Evolutionary conservation across 92 coral and sea anemone species (phyloP), one percentile per base, ranked within the genome.

Genomic region (Micromussa lordhowensis): DNA sequence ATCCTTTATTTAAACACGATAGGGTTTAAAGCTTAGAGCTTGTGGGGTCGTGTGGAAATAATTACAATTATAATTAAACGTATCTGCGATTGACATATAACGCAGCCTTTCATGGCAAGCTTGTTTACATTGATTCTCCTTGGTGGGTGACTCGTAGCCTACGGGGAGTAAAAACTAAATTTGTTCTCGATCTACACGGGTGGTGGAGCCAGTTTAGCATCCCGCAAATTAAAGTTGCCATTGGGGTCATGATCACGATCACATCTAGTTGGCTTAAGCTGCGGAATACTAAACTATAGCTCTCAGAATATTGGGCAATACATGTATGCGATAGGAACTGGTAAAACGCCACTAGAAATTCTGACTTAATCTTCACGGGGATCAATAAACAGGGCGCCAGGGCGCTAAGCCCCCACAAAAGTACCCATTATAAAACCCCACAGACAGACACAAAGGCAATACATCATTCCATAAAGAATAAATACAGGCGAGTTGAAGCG

Each of bases 391-490:
- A 26, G 61, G 55, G 55, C 58, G 76, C 26, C 63, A 9, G 32
- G 51, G 51, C 51, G 12, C 9, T 44, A 44, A 66, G 17, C 71
- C n/a, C 71, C 26, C 17, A 26, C 34, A 26, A 61, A 66, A 24
- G 71, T 66, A 26, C 71, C 71, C 71, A 66, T 26, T 26, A 2
- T 77, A 38, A 38, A 40, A 13, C 77, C 44, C 58, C 22, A 16
- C 64, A 11, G 68, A 61, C 51, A 13, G n/a, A 49, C 17, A 68
- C 86, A 82, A 82, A 29, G 18, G 40, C 9, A 68, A 26, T 55
- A 21, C 19, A 73, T 30, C 80, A 74, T 84, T 57, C 80, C 80
- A 73, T 36, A 38, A 22, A 7, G 55, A 34, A 75, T 22, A 73
- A 83, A 28, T 21, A 11, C 32, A 58, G 35, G 17, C 6, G 31